A percentile compares a stretch with the other conserved stretches of the same genome.
These are phyloP conservation scores for Pardosa pseudoannulata DNA, from an alignment of 2,888 invertebrate species.

Conservation along the genomic window DNA sequence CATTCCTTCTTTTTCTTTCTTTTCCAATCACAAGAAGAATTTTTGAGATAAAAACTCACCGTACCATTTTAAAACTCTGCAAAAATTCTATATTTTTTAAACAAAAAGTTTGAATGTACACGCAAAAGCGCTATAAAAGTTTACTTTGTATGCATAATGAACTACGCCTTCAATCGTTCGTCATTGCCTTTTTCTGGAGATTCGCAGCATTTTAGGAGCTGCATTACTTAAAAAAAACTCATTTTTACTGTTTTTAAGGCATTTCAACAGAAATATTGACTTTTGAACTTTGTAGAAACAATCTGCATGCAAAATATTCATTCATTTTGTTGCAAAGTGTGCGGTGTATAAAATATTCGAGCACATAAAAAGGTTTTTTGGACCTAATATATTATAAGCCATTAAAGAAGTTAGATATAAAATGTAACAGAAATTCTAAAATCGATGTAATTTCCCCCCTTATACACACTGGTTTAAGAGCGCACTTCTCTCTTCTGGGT, in stretches of 20 bases:
- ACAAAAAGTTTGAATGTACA: slow-evolving; percentile 8
- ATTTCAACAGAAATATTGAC: neutral
- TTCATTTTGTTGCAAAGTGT: neutral
- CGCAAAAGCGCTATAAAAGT: slow-evolving; percentile 61
- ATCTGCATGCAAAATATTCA: neutral
- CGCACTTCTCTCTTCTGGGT: too few species aligned
- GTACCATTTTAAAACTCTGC: neutral
- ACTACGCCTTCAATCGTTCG: neutral
- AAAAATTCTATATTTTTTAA: neutral
- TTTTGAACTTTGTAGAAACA: neutral
- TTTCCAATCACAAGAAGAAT: neutral
- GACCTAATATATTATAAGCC: too few species aligned
- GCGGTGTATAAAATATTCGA: too few species aligned
- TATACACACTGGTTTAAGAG: too few species aligned
- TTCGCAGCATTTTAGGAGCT: neutral
- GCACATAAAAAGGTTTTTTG: too few species aligned
- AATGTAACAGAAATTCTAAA: too few species aligned
- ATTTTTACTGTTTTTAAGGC: neutral
- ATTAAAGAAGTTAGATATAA: too few species aligned
- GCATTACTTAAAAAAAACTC: too few species aligned
- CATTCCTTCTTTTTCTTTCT: too few species aligned
- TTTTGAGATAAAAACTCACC: neutral
- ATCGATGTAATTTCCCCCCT: too few species aligned
- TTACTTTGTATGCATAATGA: slow-evolving; percentile 27
- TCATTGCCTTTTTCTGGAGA: neutral